These are phyloP conservation scores for Pimpla rufipes DNA, from an alignment of 2,888 invertebrate species.

Conservation along the genomic window DNA sequence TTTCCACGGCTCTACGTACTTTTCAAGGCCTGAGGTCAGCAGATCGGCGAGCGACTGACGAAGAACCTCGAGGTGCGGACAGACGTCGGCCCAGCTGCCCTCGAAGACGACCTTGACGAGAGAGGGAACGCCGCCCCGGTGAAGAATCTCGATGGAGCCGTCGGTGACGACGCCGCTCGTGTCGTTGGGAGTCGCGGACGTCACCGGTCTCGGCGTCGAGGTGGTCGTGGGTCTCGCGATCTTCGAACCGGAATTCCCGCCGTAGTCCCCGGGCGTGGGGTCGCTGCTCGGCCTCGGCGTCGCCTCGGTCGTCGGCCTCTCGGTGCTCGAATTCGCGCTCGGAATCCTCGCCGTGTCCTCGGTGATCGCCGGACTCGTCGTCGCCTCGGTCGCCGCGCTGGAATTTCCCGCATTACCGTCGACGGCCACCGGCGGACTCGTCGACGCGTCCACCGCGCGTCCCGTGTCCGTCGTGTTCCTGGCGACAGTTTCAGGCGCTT, in stretches of 20 bases:
- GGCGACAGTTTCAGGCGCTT: slow-evolving; percentile 47
- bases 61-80: slow-evolving; percentile 75
- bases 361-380: slow-evolving; percentile 22
- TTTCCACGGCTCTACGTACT: slow-evolving; percentile 72
- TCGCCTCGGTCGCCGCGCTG: slow-evolving; percentile 15
- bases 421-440: slow-evolving; percentile 35
- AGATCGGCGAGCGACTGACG: slow-evolving; percentile 76
- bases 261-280: background rate
- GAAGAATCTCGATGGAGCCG: background rate
- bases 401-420: slow-evolving; percentile 43
- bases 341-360: slow-evolving; percentile 10
- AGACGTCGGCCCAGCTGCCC: slow-evolving; percentile 77
- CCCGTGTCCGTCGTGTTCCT: slow-evolving; percentile 34
- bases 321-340: slow-evolving; percentile 5
- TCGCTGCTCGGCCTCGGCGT: background rate
- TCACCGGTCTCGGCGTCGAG: slow-evolving; percentile 37
- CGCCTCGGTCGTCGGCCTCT: background rate
- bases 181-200: slow-evolving; percentile 54
- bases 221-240: slow-evolving; percentile 37
- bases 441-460: slow-evolving; percentile 40
- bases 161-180: slow-evolving; percentile 27
- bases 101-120: slow-evolving; percentile 80
- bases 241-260: slow-evolving; percentile 8
- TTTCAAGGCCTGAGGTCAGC: slow-evolving; percentile 72
- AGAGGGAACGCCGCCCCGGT: slow-evolving; percentile 52